phyloP scores from a whole-genome alignment of 2,113 vertebrate species.

The Chionodraco myersi region DNA sequence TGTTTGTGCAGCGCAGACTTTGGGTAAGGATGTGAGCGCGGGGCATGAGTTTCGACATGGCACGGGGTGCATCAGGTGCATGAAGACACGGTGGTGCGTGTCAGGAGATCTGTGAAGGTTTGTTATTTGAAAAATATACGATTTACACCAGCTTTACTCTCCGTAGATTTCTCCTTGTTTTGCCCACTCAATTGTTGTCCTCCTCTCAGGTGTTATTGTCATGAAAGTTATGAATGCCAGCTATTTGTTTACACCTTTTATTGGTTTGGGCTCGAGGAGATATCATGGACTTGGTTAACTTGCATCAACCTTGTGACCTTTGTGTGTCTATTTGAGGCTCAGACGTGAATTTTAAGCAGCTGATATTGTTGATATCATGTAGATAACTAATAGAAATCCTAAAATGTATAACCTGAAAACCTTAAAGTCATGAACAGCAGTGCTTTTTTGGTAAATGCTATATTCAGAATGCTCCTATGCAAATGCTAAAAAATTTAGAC shows the following conservation, averaged over 20 bases:
- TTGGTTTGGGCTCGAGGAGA: not conserved
- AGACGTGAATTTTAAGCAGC: not conserved
- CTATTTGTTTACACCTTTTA: not conserved
- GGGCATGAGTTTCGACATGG: slow-evolving; percentile 16
- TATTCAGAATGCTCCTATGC: not conserved
- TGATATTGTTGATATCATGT: not conserved
- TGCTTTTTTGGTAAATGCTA: not conserved
- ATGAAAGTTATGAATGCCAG: not conserved
- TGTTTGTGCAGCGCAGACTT: slow-evolving; percentile 6
- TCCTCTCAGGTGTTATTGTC: not conserved
- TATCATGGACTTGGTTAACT: not conserved
- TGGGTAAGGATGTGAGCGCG: slow-evolving; percentile 13
- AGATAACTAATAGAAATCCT: not conserved
- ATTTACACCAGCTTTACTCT: slow-evolving; percentile 1
- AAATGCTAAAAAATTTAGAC: not conserved
- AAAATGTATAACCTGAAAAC: not conserved
- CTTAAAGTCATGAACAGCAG: not conserved
- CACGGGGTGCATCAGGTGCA: slow-evolving; percentile 43
- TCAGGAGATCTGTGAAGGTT: slow-evolving; percentile 32
- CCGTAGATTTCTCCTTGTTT: not conserved
- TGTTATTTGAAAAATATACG: slow-evolving; percentile 4
- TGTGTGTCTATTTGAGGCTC: not conserved
- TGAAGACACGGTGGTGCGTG: slow-evolving; percentile 3
- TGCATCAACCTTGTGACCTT: not conserved
- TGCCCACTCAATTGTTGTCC: not conserved